Percentiles rank a stretch among this genome's conserved stretches.
Conservation (phyloP, 2,797 vertebrate species). For the Sorex maritimensis region DNA sequence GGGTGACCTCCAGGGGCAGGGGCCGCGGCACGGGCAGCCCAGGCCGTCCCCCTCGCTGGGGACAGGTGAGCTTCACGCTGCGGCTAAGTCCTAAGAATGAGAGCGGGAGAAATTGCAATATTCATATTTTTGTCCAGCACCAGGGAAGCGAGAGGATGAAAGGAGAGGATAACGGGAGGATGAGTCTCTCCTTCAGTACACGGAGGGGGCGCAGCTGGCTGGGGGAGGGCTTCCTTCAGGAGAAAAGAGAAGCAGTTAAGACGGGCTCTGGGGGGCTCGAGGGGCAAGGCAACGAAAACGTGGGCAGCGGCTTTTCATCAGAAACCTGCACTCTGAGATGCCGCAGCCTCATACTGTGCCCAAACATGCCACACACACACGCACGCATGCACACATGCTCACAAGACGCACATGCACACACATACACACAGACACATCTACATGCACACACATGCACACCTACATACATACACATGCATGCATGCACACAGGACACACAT, state of each 20-base stretch:
- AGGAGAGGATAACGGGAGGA: background rate
- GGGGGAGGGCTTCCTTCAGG: background rate
- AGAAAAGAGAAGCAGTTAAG: constrained; percentile 24
- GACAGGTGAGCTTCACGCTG: too few relatives aligned
- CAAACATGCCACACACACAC: too few relatives aligned
- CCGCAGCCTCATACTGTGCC: background rate
- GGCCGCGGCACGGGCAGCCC: too few relatives aligned
- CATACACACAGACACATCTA: too few relatives aligned
- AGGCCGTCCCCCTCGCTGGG: too few relatives aligned
- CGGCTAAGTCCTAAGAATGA: constrained; percentile 44
- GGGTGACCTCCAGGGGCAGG: too few relatives aligned
- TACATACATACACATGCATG: too few relatives aligned
- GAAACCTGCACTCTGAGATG: background rate
- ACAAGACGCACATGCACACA: too few relatives aligned
- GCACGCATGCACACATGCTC: too few relatives aligned
- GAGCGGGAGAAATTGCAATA: constrained; percentile 23
- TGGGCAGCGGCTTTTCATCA: background rate
- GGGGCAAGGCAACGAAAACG: background rate
- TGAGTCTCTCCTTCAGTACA: background rate
- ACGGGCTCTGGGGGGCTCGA: background rate
- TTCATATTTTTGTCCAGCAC: constrained; percentile 18
- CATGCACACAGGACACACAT: background rate
- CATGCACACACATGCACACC: too few relatives aligned
- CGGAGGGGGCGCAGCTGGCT: constrained; percentile 12
- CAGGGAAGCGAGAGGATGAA: background rate